phyloP scores from a whole-genome alignment of 2,888 invertebrate genomes.

The Agrochola litura region DNA sequence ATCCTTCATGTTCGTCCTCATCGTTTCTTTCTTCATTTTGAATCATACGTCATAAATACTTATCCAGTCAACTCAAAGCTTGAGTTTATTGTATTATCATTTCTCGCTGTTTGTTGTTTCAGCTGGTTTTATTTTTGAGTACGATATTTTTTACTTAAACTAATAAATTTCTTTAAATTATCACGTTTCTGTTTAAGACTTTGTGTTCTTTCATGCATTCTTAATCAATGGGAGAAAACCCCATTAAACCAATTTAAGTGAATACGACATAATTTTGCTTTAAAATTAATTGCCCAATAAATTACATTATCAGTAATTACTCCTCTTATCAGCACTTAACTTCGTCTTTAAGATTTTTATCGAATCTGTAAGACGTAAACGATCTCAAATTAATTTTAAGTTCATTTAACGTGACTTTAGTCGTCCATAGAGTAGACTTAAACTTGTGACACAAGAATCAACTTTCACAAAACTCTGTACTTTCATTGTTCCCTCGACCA shows the following conservation, averaged over 20 bases:
- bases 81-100: constrained; percentile 35
- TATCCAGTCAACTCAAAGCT: constrained; percentile 22
- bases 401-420: constrained; percentile 57
- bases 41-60: constrained; percentile 54
- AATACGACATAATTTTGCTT: constrained; percentile 44
- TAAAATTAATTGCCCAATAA: constrained; percentile 49
- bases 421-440: constrained; percentile 36
- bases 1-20: constrained; percentile 29
- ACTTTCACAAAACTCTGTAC: constrained; percentile 66
- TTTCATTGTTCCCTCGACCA: constrained; percentile 58
- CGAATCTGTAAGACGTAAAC: constrained; percentile 31
- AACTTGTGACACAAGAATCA: constrained; percentile 58
- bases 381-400: constrained; percentile 42
- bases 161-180: background rate
- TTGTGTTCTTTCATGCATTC: background rate
- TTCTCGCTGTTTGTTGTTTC: constrained; percentile 24
- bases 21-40: constrained; percentile 47
- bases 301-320: constrained; percentile 54
- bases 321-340: constrained; percentile 49
- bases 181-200: background rate
- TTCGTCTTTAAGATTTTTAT: constrained; percentile 52
- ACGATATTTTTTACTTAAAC: background rate
- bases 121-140: constrained; percentile 35
- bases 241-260: constrained; percentile 31
- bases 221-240: constrained; percentile 38